phyloP scores from a whole-genome alignment of 2,797 vertebrate genomes.

The Propithecus deckenii region DNA sequence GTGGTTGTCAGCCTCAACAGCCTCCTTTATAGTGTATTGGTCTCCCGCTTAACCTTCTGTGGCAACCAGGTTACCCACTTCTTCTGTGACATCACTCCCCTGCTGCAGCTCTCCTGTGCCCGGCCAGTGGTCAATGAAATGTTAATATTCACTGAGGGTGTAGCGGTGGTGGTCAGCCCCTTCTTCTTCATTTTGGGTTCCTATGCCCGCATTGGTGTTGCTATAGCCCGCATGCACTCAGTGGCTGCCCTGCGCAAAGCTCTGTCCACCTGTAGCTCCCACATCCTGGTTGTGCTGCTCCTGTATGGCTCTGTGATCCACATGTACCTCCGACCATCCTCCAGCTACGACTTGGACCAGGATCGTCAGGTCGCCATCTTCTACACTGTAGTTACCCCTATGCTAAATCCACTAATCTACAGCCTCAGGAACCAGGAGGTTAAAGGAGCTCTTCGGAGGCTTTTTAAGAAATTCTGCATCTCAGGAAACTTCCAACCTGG shows the following conservation, averaged over 20 bases:
- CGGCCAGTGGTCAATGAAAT: constrained; percentile 69
- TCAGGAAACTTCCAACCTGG: neutral
- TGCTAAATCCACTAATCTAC: constrained; percentile 77
- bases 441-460: constrained; percentile 52
- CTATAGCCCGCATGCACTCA: constrained; percentile 51
- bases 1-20: constrained; percentile 71
- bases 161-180: constrained; percentile 71
- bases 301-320: constrained; percentile 72
- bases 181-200: constrained; percentile 78
- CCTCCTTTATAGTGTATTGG: constrained; percentile 71
- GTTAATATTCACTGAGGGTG: constrained; percentile 74
- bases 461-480: constrained; percentile 31
- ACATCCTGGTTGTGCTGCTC: constrained; percentile 72
- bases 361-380: constrained; percentile 72
- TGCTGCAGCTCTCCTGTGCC: constrained; percentile 76
- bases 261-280: constrained; percentile 75
- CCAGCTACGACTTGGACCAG: constrained; percentile 66
- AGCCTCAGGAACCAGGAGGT: constrained; percentile 77
- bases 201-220: constrained; percentile 52
- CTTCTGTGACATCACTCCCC: constrained; percentile 79
- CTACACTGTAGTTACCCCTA: constrained; percentile 74
- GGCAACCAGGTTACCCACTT: constrained; percentile 74
- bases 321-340: constrained; percentile 70
- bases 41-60: constrained; percentile 71
- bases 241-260: constrained; percentile 59